Evolutionary conservation across 2,797 vertebrate genomes (phyloP).

Genomic region (Varecia variegata): DNA sequence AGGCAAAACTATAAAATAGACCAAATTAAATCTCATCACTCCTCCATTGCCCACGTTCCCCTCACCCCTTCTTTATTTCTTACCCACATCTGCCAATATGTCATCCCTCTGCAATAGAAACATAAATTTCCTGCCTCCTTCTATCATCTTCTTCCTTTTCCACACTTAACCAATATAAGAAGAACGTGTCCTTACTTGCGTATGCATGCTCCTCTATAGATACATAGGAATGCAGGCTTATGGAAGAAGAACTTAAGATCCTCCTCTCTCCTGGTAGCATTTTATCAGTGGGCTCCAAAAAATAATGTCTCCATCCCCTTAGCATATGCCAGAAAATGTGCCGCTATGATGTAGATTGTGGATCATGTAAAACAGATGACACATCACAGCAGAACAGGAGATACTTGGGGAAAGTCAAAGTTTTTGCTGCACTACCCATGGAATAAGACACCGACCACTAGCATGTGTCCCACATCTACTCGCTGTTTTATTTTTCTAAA

Average conservation of each 20-base stretch:
- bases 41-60: not conserved
- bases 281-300: not conserved
- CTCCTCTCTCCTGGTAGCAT: not conserved
- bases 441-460: not conserved
- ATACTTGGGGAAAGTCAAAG: not conserved
- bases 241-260: not conserved
- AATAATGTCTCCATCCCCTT: not conserved
- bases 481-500: not conserved
- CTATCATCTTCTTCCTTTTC: not conserved
- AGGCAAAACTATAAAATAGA: not conserved
- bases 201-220: not conserved
- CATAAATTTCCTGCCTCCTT: not conserved
- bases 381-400: not conserved
- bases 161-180: not conserved
- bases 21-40: not conserved
- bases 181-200: not conserved
- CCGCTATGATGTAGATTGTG: not conserved
- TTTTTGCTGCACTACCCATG: not conserved
- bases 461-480: not conserved
- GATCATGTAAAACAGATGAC: not conserved
- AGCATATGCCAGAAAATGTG: not conserved
- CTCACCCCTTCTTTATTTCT: not conserved
- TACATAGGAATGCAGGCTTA: not conserved
- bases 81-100: not conserved
- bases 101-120: not conserved